Evolutionary conservation across 2,888 invertebrate species (phyloP).

Genomic region (Phortica magna): DNA sequence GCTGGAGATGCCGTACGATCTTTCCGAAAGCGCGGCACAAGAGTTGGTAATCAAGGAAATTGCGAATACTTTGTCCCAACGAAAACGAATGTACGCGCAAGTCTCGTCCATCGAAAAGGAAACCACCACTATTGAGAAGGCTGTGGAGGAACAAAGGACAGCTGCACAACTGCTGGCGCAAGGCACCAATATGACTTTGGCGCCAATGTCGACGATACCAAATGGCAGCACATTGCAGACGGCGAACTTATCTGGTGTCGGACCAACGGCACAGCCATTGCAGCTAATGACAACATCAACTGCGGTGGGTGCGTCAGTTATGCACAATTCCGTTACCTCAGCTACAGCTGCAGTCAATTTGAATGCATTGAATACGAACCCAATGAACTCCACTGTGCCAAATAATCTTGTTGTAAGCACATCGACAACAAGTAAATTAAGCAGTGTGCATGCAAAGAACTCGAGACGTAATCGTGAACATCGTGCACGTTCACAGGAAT

Average conservation of each 20-base stretch:
- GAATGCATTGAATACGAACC: constrained; percentile 44
- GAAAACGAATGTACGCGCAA: constrained; percentile 90
- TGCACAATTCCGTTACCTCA: constrained; percentile 37
- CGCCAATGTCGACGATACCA: constrained; percentile 45
- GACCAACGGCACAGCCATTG: constrained; percentile 51
- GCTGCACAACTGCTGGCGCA: constrained; percentile 75
- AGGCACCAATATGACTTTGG: constrained; percentile 74
- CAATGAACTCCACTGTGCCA: constrained; percentile 43
- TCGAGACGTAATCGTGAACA: constrained; percentile 85
- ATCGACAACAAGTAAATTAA: constrained; percentile 34
- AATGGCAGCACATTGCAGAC: neutral
- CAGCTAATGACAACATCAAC: constrained; percentile 45
- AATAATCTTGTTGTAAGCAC: constrained; percentile 43
- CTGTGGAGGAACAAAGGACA: constrained; percentile 82
- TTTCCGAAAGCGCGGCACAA: constrained; percentile 85
- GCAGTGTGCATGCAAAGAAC: constrained; percentile 73
- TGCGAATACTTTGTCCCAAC: constrained; percentile 88
- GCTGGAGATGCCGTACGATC: constrained; percentile 76
- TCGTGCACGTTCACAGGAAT: constrained; percentile 90
- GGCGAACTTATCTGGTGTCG: no score
- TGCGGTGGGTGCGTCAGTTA: constrained; percentile 16
- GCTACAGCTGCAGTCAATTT: constrained; percentile 41
- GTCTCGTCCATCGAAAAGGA: constrained; percentile 89
- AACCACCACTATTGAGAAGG: constrained; percentile 85
- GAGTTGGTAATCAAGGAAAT: constrained; percentile 92